Conservation (phyloP, 92 coral and sea anemone species). For the Umimayanthus kanabou region DNA sequence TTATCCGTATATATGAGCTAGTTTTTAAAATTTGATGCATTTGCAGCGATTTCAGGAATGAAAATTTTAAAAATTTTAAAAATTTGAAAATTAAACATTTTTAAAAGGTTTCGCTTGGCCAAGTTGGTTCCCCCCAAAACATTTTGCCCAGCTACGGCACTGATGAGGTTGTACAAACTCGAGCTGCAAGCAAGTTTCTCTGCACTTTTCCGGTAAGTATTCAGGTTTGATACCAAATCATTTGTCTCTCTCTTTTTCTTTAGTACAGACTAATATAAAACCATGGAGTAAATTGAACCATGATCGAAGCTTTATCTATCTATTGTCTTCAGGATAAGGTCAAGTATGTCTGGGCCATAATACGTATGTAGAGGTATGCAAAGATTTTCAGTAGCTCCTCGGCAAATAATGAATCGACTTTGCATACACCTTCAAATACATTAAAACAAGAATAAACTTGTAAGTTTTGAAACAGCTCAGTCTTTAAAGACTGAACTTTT, state of each 20-base stretch:
- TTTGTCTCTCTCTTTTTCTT: too few relatives aligned
- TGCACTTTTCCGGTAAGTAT: not conserved
- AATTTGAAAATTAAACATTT: too few relatives aligned
- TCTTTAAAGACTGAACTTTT: not conserved
- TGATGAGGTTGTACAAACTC: too few relatives aligned
- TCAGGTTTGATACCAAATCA: not conserved
- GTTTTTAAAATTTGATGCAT: too few relatives aligned
- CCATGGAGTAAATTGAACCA: not conserved
- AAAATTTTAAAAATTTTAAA: too few relatives aligned
- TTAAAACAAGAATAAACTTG: not conserved
- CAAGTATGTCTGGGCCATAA: not conserved
- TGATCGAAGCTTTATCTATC: not conserved
- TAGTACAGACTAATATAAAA: not conserved
- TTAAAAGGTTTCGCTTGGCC: too few relatives aligned
- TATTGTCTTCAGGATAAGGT: not conserved
- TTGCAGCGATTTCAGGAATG: too few relatives aligned
- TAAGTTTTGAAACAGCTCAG: too few relatives aligned
- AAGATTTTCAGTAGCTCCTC: not conserved
- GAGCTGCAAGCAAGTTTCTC: not conserved
- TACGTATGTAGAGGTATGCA: not conserved
- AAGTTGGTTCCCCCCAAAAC: too few relatives aligned
- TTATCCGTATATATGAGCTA: too few relatives aligned
- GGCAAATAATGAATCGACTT: not conserved
- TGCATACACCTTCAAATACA: not conserved
- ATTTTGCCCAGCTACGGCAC: too few relatives aligned